phyloP scores from a whole-genome alignment of 2,113 vertebrate genomes.

The Eublepharis macularius region DNA sequence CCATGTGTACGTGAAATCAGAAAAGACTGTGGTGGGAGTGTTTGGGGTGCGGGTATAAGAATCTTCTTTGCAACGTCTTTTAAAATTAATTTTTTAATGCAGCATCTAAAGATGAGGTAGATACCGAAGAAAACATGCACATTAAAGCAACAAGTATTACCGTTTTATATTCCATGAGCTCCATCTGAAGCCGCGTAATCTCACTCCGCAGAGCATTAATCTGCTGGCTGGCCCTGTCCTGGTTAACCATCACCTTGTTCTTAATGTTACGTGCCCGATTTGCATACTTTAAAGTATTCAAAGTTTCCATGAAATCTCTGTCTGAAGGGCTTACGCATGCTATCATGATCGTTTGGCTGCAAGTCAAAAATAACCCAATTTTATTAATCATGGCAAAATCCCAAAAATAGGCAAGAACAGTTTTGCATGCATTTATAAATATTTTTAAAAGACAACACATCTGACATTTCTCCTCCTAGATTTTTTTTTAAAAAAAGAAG shows the following conservation, averaged over 20 bases:
- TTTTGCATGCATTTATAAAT: not conserved
- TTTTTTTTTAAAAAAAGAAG: not conserved
- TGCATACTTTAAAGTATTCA: constrained; percentile 95
- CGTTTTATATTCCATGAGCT: constrained; percentile 97
- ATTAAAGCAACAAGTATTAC: constrained; percentile 68
- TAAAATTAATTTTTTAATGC: not conserved
- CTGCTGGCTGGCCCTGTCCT: constrained; percentile 95
- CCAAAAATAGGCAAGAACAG: not conserved
- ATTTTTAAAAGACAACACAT: not conserved
- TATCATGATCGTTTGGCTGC: constrained; percentile 97
- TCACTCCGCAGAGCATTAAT: constrained; percentile 92
- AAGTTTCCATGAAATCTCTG: constrained; percentile 97
- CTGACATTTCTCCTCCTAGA: not conserved
- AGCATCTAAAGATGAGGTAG: not conserved
- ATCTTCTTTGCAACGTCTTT: not conserved
- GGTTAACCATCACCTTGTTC: constrained; percentile 97
- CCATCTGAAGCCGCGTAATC: constrained; percentile 95
- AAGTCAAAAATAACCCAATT: constrained; percentile 48
- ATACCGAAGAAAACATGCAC: constrained; percentile 2
- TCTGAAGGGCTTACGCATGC: constrained; percentile 97
- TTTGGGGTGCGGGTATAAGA: too few relatives aligned
- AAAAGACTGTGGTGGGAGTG: not conserved
- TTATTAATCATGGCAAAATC: constrained; percentile 14
- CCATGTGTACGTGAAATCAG: not conserved
- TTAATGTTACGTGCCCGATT: constrained; percentile 98